Evolutionary conservation across 2,888 invertebrate species (phyloP).

Genomic region (Candidula unifasciata): DNA sequence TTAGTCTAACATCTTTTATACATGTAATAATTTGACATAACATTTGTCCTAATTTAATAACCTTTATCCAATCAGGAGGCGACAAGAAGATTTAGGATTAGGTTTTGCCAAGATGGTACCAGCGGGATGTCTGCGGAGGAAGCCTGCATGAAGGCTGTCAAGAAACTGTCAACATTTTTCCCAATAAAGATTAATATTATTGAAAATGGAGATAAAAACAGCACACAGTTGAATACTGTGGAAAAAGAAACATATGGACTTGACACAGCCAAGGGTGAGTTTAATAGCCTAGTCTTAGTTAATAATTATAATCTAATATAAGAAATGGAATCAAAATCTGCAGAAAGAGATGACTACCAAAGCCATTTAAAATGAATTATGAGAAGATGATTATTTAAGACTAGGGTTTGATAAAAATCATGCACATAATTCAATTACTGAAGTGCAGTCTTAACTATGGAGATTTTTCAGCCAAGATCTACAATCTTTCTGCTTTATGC

Average conservation of each 20-base stretch:
- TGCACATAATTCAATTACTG: too few relatives aligned
- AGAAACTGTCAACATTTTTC: slow-evolving; percentile 60
- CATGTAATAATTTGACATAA: background rate
- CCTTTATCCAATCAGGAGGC: slow-evolving; percentile 13
- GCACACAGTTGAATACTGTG: background rate
- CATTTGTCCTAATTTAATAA: background rate
- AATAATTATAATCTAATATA: background rate
- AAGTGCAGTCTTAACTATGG: too few relatives aligned
- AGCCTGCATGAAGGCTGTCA: slow-evolving; percentile 57
- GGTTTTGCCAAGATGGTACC: slow-evolving; percentile 55
- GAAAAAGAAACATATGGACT: background rate
- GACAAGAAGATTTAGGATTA: slow-evolving; percentile 64
- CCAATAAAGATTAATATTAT: slow-evolving; percentile 59
- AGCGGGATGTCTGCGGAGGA: slow-evolving; percentile 38
- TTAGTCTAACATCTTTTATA: too few relatives aligned
- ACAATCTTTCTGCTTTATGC: too few relatives aligned
- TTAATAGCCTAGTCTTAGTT: background rate
- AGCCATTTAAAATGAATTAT: too few relatives aligned
- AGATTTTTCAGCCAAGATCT: too few relatives aligned
- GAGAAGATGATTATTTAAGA: too few relatives aligned
- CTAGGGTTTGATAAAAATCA: too few relatives aligned
- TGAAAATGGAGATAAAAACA: background rate
- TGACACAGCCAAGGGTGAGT: slow-evolving; percentile 2
- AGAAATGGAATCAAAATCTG: too few relatives aligned
- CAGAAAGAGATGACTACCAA: too few relatives aligned